These are phyloP conservation scores for Hipparchia semele DNA, from an alignment of 2,888 invertebrate species.

Conservation along the genomic window DNA sequence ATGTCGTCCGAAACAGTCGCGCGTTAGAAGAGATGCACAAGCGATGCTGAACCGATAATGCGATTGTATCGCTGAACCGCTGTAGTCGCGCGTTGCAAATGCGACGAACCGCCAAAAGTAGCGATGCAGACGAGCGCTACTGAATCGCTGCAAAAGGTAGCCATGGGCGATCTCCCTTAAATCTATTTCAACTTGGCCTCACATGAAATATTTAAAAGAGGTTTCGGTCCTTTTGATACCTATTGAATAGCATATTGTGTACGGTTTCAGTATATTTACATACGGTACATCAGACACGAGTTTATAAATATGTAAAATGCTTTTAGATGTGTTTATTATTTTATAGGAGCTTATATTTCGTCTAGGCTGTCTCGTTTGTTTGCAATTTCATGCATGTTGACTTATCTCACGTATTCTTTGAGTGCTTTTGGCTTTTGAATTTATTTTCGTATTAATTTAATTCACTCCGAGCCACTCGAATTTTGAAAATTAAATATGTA, in stretches of 20 bases:
- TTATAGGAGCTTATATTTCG: constrained; percentile 27
- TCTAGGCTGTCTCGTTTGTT: constrained; percentile 28
- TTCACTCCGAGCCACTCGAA: constrained; percentile 7
- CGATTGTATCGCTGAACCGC: too few species aligned
- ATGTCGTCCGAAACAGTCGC: too few species aligned
- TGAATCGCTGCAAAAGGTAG: too few species aligned
- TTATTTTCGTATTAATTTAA: constrained; percentile 14
- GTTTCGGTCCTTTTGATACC: constrained; percentile 58
- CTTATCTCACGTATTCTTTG: constrained; percentile 18
- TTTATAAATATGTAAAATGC: constrained; percentile 46
- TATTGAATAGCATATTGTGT: constrained; percentile 70
- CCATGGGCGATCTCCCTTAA: too few species aligned
- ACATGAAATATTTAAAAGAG: constrained; percentile 80
- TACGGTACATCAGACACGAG: constrained; percentile 43
- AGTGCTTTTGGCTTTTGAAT: constrained; percentile 17
- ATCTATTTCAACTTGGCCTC: constrained; percentile 73
- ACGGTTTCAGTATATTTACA: constrained; percentile 61
- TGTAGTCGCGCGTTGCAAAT: too few species aligned
- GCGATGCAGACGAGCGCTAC: too few species aligned
- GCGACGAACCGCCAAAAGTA: too few species aligned
- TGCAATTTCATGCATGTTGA: constrained; percentile 27
- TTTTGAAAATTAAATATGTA: constrained; percentile 13
- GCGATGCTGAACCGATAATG: too few species aligned
- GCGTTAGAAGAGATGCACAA: too few species aligned
- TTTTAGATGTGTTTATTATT: constrained; percentile 39